A percentile compares a stretch with the other conserved stretches of the same genome.
These are phyloP conservation scores for Heteromormyrus szaboi DNA, from an alignment of 2,797 vertebrate genomes.

Conservation along the genomic window DNA sequence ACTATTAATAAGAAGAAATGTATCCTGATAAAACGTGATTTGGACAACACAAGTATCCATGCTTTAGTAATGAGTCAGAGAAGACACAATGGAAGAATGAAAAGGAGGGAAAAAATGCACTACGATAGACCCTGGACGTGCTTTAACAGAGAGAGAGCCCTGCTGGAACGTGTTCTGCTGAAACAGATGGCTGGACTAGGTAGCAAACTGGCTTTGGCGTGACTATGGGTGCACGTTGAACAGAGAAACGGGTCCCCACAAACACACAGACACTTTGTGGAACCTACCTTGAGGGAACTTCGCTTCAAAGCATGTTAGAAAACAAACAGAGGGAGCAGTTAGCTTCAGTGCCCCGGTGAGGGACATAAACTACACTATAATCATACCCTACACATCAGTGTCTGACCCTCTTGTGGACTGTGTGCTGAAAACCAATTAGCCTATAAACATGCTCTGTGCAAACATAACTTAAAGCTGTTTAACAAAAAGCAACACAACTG, in stretches of 20 bases:
- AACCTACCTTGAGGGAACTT: slow-evolving; percentile 74
- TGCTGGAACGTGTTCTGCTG: slow-evolving; percentile 4
- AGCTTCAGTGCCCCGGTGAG: slow-evolving; percentile 12
- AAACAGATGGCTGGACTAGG: slow-evolving; percentile 21
- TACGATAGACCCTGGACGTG: neutral
- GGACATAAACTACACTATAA: neutral
- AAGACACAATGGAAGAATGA: neutral
- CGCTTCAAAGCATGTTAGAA: slow-evolving; percentile 67
- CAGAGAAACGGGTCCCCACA: slow-evolving; percentile 46
- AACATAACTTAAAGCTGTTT: neutral
- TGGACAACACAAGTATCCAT: slow-evolving; percentile 7
- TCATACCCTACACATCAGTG: neutral
- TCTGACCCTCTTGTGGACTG: neutral
- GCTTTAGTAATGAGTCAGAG: neutral
- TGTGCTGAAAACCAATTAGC: neutral
- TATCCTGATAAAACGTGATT: neutral
- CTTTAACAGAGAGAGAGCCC: neutral
- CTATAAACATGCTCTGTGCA: neutral
- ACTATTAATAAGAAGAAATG: neutral
- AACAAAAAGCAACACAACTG: neutral
- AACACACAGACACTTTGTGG: slow-evolving; percentile 42
- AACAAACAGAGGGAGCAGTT: slow-evolving; percentile 39
- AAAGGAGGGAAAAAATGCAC: neutral
- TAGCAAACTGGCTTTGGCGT: slow-evolving; percentile 14
- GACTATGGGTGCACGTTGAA: slow-evolving; percentile 26